These are phyloP conservation scores for Gallinago undulata DNA, from an alignment of 2,113 vertebrate species.

Conservation along the genomic window DNA sequence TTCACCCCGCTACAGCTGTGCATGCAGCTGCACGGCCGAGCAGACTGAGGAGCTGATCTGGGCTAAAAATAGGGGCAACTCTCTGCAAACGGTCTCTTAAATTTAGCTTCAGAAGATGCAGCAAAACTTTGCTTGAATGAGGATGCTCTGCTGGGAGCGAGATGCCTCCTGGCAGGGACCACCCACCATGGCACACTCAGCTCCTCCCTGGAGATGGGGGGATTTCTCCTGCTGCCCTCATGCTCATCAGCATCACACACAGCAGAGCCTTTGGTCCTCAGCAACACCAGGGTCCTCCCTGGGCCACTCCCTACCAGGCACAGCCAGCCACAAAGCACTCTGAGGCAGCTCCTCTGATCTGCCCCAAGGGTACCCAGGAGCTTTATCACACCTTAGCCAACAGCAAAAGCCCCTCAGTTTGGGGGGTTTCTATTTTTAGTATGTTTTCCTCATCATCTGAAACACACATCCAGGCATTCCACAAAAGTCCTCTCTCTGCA, in stretches of 20 bases:
- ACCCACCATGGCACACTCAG: rapidly evolving
- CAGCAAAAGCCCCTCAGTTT: not conserved
- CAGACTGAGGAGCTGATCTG: not conserved
- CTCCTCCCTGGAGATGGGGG: rapidly evolving
- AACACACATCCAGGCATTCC: rapidly evolving
- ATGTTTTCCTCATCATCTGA: not conserved
- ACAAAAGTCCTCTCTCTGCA: not conserved
- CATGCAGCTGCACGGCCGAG: not conserved
- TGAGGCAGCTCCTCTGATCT: not conserved
- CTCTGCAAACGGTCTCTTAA: not conserved
- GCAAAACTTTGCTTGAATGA: not conserved
- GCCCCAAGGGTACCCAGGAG: not conserved
- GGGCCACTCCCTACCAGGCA: not conserved
- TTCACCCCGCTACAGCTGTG: not conserved
- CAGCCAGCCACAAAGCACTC: rapidly evolving
- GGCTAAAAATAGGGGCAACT: conserved; percentile 19
- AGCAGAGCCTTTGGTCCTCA: not conserved
- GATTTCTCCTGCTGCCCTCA: not conserved
- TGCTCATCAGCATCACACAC: not conserved
- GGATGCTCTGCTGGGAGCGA: not conserved
- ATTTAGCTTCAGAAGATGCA: conserved; percentile 11
- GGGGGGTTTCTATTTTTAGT: rapidly evolving
- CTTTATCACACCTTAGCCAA: not conserved
- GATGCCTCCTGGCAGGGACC: not conserved
- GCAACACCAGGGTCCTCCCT: rapidly evolving